Evolutionary conservation across 2,113 vertebrate genomes (phyloP), one percentile per base, ranked within the genome.

Genomic region (Tretioscincus oriximinensis): DNA sequence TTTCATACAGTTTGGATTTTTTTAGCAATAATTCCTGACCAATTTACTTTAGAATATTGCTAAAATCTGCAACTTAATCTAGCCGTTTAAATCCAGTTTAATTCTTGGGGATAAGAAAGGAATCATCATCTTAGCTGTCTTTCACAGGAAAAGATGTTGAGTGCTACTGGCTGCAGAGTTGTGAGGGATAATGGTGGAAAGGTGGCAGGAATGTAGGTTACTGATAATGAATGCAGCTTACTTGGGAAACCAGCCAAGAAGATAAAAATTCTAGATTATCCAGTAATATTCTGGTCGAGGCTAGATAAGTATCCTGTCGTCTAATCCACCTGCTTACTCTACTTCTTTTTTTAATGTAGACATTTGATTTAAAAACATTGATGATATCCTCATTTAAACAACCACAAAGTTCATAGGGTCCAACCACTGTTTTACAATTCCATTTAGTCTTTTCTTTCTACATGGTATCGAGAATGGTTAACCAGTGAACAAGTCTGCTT

Each of bases 91-190:
- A 41, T 41, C 35, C 5, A 41, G 35, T 41, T 41, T 41, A 41
- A 41, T 41, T 41, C 35, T 41, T 41, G 35, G 45, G 28, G 35
- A 26, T 77, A 68, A 84, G 49, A 72, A 9, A 81, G 58, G 35
- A 63, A 82, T 84, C 81, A 63, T 77, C 87, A 73, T 73, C 84
- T 77, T 71, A 81, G 22, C 41, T 84, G 26, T 85, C 63, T 90
- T 81, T 80, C 71, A 90, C 61, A 69, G 73, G 82, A 88, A 89
- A 83, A 49, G 24, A 58, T 7, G 28, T 31, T 7, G 6, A 66
- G 9, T 35, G 12, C 24, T 81, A 29, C 47, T 66, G 21, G 18
- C 81, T 86, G 83, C 85, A 85, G 85, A 83, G 70, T 75, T 82
- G 82, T 81, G 90, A 82, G 80, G 83, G 90, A 84, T 78, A 26